Evolutionary conservation across 2,888 invertebrate genomes (phyloP).

Genomic region (Gymnosoma rotundatum): DNA sequence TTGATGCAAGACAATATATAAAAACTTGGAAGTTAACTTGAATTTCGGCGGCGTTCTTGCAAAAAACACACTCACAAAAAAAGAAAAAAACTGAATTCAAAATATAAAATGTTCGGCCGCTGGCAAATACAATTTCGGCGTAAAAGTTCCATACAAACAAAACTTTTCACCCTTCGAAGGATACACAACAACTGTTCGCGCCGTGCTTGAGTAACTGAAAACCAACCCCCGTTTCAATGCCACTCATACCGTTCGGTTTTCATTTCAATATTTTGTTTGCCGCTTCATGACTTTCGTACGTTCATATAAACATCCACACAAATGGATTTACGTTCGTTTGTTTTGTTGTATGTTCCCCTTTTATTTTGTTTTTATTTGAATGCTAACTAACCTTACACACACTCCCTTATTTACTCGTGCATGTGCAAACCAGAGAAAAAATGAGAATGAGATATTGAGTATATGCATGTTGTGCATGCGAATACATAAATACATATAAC

Average conservation of each 20-base stretch:
- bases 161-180: slow-evolving; percentile 83
- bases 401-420: slow-evolving; percentile 23
- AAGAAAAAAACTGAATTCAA: slow-evolving; percentile 60
- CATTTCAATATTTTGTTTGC: slow-evolving; percentile 44
- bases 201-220: slow-evolving; percentile 77
- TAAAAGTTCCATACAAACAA: slow-evolving; percentile 78
- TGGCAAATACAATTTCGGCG: slow-evolving; percentile 77
- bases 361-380: slow-evolving; percentile 43
- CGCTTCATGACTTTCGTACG: slow-evolving; percentile 27
- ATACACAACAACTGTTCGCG: slow-evolving; percentile 82
- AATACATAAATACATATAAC: no score
- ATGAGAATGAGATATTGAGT: slow-evolving; percentile 20
- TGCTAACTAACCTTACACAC: slow-evolving; percentile 15
- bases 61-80: slow-evolving; percentile 62
- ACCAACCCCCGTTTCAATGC: slow-evolving; percentile 77
- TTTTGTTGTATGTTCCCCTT: slow-evolving; percentile 45
- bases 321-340: slow-evolving; percentile 17
- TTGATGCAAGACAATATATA: slow-evolving; percentile 20
- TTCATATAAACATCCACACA: not conserved
- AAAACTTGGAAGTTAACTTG: slow-evolving; percentile 44
- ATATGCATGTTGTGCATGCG: slow-evolving; percentile 11
- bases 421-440: slow-evolving; percentile 2
- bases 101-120: slow-evolving; percentile 73
- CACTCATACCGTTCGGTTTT: slow-evolving; percentile 57
- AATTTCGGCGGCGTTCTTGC: slow-evolving; percentile 62